These are phyloP conservation scores for Coracias cyanogaster DNA, from an alignment of 2,797 vertebrate species.

Conservation along the genomic window DNA sequence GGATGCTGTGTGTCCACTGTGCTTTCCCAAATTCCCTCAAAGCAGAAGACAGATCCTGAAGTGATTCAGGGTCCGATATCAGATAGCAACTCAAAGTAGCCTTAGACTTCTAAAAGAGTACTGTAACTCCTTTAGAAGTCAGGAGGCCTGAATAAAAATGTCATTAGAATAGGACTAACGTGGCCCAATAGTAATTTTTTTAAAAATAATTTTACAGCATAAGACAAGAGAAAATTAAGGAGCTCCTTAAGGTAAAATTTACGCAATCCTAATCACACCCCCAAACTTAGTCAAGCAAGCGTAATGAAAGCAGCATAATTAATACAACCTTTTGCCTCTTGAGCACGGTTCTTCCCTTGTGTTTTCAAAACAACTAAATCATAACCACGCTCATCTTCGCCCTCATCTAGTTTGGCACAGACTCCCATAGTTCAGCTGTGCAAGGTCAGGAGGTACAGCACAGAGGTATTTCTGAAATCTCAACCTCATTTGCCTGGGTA, in stretches of 20 bases:
- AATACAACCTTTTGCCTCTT: background rate
- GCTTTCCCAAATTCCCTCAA: background rate
- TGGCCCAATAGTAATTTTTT: background rate
- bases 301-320: background rate
- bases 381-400: background rate
- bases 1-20: background rate
- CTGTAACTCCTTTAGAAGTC: background rate
- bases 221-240: background rate
- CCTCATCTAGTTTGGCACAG: background rate
- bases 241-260: background rate
- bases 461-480: background rate
- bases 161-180: background rate
- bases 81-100: background rate
- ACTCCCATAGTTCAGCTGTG: background rate
- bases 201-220: background rate
- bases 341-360: background rate
- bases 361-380: conserved; percentile 4
- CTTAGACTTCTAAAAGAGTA: background rate
- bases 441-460: background rate
- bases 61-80: background rate
- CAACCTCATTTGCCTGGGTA: background rate
- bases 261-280: background rate
- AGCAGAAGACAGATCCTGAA: background rate
- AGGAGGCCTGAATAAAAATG: background rate
- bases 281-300: background rate